Evolutionary conservation across 2,888 invertebrate species (phyloP).

Genomic region (Seira musarum): DNA sequence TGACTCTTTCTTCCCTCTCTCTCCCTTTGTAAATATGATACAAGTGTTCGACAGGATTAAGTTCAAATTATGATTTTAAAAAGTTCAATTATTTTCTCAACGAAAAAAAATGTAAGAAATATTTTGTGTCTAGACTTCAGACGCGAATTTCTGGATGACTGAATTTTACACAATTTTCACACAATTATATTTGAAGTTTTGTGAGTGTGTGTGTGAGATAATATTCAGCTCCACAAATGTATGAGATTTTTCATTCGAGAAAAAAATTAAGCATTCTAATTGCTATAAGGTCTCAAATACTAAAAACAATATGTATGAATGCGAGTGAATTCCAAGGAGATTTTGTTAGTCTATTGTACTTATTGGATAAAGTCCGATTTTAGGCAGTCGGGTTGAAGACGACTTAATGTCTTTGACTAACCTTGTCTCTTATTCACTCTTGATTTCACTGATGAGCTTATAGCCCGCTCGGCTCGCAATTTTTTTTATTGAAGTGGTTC

Average conservation of each 20-base stretch:
- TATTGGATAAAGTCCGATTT: slow-evolving; percentile 46
- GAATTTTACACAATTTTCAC: slow-evolving; percentile 53
- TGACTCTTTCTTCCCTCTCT: too few relatives aligned
- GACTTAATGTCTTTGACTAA: slow-evolving; percentile 47
- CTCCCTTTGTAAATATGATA: too few relatives aligned
- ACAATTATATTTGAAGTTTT: slow-evolving; percentile 46
- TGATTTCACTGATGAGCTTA: background rate
- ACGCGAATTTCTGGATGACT: slow-evolving; percentile 54
- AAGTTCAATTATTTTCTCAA: too few relatives aligned
- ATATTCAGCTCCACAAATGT: background rate
- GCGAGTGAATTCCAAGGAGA: too few relatives aligned
- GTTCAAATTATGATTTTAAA: too few relatives aligned
- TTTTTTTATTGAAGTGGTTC: background rate
- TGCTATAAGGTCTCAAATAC: background rate
- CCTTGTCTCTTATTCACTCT: slow-evolving; percentile 17
- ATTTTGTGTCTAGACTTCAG: slow-evolving; percentile 54
- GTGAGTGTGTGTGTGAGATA: too few relatives aligned
- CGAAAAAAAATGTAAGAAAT: slow-evolving; percentile 1
- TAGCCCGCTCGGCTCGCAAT: too few relatives aligned
- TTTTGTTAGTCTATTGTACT: too few relatives aligned
- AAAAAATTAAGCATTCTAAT: background rate
- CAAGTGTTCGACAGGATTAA: too few relatives aligned
- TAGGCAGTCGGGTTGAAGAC: slow-evolving; percentile 40
- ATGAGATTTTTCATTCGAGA: background rate
- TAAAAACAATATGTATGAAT: too few relatives aligned